phyloP scores from a whole-genome alignment of 37 sponge, comb jelly and placozoan genomes.

The Amphimedon queenslandica region DNA sequence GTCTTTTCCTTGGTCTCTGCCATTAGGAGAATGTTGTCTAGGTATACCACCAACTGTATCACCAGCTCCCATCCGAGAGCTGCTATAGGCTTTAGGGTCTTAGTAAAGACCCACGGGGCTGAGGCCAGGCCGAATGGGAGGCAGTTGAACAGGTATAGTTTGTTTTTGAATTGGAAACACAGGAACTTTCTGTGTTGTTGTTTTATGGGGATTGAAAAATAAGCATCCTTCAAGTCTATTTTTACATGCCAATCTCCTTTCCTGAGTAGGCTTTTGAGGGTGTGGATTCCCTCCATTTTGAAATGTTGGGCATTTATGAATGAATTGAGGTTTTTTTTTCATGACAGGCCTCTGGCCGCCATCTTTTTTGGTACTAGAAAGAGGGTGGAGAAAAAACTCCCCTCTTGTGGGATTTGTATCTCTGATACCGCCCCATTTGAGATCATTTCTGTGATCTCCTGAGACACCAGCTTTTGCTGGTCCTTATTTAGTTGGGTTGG shows the following conservation, averaged over 20 bases:
- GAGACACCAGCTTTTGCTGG: not conserved
- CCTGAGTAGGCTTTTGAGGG: too few relatives aligned
- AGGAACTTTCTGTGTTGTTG: not conserved
- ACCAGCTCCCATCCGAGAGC: not conserved
- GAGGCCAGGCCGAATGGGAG: too few relatives aligned
- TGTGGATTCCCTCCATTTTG: too few relatives aligned
- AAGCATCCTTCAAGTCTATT: too few relatives aligned
- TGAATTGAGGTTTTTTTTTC: slow-evolving; percentile 3
- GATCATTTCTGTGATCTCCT: too few relatives aligned
- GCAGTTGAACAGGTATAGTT: not conserved
- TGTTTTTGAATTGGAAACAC: not conserved
- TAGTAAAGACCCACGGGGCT: not conserved
- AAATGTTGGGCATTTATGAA: not conserved
- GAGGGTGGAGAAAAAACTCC: slow-evolving; percentile 7
- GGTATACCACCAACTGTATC: not conserved
- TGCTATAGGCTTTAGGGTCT: too few relatives aligned
- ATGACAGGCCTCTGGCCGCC: too few relatives aligned
- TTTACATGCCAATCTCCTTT: slow-evolving; percentile 7
- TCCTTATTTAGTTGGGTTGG: not conserved
- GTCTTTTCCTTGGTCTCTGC: slow-evolving; percentile 19
- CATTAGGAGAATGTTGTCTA: slow-evolving; percentile 17
- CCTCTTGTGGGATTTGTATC: not conserved
- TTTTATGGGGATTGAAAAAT: too few relatives aligned
- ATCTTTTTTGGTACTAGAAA: slow-evolving; percentile 24
- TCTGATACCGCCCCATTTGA: not conserved